Evolutionary conservation across 2,797 vertebrate genomes (phyloP), one percentile per base, ranked within the genome.

Genomic region (Macropus fuliginosus): DNA sequence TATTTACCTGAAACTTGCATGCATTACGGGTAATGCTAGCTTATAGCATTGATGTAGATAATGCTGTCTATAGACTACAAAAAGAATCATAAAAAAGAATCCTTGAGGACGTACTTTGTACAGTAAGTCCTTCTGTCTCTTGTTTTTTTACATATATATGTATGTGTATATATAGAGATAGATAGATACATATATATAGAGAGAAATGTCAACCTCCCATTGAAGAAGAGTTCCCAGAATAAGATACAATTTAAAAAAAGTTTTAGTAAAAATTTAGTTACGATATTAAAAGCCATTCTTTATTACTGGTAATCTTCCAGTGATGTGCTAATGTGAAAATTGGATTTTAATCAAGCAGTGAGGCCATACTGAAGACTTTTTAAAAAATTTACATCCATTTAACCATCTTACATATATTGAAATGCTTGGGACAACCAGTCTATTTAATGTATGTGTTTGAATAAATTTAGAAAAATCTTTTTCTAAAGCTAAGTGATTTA

Each of bases 11-110:
- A 81, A 81, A 81, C 66, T 18, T 81, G 66, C n/a, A n/a, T 66
- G 62, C 14, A 24, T 16, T 81, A 81, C 18, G 18, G 34, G 34
- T n/a, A n/a, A n/a, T n/a, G 34, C 62, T 66, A 66, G 34, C 5
- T 66, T 66, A n/a, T n/a, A 81, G 66, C 66, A 81, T 24, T 81
- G n/a, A 8, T 40, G 40, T 21, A 40, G 66, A 81, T 81, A 81
- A 9, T 40, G n/a, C n/a, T 81, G 3, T n/a, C 31, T 16, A 16
- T n/a, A 34, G 59, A 81, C 0, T 12, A n/a, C 34, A 66, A 66
- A 74, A 81, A 81, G 66, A 81, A 81, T 81, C n/a, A 81, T 81
- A 66, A 81, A 81, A 81, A 81, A 81, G 66, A 21, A 81, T 81
- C 66, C 18, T 40, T 34, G 59, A 66, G 59, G 13, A 34, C 3